Percentiles rank a stretch among this genome's conserved stretches.
phyloP scores from a whole-genome alignment of 2,888 invertebrate species.

The Rhingia campestris region DNA sequence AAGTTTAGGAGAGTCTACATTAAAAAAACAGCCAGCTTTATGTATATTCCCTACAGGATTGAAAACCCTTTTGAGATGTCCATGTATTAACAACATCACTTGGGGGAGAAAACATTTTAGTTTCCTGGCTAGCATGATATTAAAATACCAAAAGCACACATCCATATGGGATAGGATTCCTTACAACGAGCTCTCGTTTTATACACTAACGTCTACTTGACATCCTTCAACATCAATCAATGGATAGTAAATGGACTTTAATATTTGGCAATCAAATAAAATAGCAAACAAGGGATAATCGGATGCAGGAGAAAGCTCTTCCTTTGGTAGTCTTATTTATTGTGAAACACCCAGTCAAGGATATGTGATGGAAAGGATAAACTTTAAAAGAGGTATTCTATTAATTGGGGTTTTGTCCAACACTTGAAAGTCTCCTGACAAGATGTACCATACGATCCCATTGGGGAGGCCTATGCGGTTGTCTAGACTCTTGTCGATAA shows the following conservation, averaged over 20 bases:
- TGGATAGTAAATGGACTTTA: slow-evolving; percentile 59
- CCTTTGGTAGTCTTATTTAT: slow-evolving; percentile 53
- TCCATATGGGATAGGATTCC: background rate
- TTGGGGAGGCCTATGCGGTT: background rate
- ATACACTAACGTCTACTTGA: slow-evolving; percentile 23
- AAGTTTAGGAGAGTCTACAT: slow-evolving; percentile 41
- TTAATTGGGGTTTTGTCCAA: slow-evolving; percentile 55
- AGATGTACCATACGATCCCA: slow-evolving; percentile 33
- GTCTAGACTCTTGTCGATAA: slow-evolving; percentile 27
- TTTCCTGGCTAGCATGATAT: slow-evolving; percentile 46
- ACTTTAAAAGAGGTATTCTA: slow-evolving; percentile 28
- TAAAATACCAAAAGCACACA: slow-evolving; percentile 43
- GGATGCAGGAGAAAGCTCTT: background rate
- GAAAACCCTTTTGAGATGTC: slow-evolving; percentile 49
- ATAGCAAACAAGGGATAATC: slow-evolving; percentile 45
- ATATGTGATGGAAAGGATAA: slow-evolving; percentile 7
- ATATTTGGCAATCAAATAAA: slow-evolving; percentile 66
- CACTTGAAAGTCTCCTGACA: slow-evolving; percentile 20
- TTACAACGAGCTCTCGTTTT: background rate
- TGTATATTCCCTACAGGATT: background rate
- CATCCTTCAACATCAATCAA: slow-evolving; percentile 66
- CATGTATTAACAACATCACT: slow-evolving; percentile 50
- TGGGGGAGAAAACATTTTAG: slow-evolving; percentile 51
- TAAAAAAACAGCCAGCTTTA: background rate
- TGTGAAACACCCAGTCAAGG: slow-evolving; percentile 29